These are phyloP conservation scores for Brienomyrus longianalis DNA, from an alignment of 2,113 vertebrate genomes.

Conservation along the genomic window DNA sequence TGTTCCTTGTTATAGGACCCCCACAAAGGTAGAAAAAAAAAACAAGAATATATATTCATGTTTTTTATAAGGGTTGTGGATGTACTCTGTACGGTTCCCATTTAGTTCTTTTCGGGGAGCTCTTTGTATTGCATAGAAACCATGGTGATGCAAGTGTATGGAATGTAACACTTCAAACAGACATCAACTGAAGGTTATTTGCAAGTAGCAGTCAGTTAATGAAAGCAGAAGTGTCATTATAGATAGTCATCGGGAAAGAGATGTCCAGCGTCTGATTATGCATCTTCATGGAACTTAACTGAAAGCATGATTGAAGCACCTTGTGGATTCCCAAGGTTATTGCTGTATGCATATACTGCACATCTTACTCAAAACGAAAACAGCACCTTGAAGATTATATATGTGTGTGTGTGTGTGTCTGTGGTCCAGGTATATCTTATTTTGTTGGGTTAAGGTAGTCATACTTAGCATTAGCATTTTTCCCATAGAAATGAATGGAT, in stretches of 20 bases:
- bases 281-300: neutral
- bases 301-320: neutral
- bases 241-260: neutral
- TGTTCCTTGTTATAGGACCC: constrained; percentile 75
- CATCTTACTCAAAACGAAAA: neutral
- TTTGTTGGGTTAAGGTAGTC: too few relatives aligned
- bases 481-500: too few relatives aligned
- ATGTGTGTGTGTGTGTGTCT: too few relatives aligned
- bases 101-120: neutral
- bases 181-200: neutral
- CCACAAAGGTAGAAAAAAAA: constrained; percentile 70
- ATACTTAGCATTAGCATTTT: too few relatives aligned
- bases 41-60: neutral
- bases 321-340: neutral
- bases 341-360: neutral
- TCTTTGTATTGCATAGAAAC: neutral
- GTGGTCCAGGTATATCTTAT: too few relatives aligned
- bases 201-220: neutral
- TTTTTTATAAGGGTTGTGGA: neutral
- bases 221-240: neutral
- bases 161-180: neutral
- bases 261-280: neutral
- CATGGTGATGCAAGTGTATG: neutral
- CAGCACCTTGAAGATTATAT: neutral
- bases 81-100: neutral